Evolutionary conservation across 2,888 invertebrate species (phyloP).

Genomic region (Palloptera scutellata): DNA sequence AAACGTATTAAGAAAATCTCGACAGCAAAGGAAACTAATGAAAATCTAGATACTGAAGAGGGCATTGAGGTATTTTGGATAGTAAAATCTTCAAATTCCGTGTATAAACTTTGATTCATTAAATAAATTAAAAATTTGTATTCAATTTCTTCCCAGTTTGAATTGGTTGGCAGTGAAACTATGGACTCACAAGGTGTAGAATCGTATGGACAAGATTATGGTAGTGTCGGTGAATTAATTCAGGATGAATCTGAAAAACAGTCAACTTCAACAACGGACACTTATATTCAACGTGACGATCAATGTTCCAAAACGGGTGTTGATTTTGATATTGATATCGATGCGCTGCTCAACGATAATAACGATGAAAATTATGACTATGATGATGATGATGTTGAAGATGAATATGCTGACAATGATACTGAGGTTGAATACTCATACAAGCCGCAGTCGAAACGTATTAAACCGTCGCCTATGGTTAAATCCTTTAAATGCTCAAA

Average conservation of each 20-base stretch:
- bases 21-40: neutral
- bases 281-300: neutral
- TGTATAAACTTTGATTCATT: too few species aligned
- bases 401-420: slow-evolving; percentile 2
- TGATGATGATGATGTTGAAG: slow-evolving; percentile 6
- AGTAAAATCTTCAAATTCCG: neutral
- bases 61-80: neutral
- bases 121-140: neutral
- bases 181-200: neutral
- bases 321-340: neutral
- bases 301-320: neutral
- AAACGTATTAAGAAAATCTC: slow-evolving; percentile 11
- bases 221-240: neutral
- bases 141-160: neutral
- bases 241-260: neutral
- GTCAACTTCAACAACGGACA: neutral
- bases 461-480: slow-evolving; percentile 26
- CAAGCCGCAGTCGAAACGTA: slow-evolving; percentile 22
- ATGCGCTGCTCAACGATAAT: neutral
- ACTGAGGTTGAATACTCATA: slow-evolving; percentile 17
- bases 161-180: slow-evolving; percentile 2
- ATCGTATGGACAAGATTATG: neutral
- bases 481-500: slow-evolving; percentile 30
- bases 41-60: neutral
- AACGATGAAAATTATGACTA: slow-evolving; percentile 18